Conservation (phyloP, 2,797 vertebrate species). For the Galagoides demidoff region DNA sequence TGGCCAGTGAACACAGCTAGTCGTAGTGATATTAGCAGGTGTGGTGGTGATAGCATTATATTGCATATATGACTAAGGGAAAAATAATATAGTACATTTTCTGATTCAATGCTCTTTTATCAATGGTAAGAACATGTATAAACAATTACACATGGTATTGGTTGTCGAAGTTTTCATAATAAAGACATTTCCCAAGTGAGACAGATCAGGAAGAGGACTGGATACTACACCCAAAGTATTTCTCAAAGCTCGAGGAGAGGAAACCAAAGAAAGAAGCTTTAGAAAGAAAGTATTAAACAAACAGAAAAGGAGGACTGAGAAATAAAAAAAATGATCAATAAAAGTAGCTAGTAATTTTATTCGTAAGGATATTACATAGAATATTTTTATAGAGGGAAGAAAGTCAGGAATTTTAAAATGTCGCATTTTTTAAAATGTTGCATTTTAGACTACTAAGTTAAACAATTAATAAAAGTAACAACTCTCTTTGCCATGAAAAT, state of each 20-base stretch:
- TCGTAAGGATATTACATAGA: neutral
- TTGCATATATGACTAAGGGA: neutral
- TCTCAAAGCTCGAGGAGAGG: neutral
- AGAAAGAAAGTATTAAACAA: neutral
- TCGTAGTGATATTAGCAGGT: neutral
- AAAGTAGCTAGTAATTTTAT: neutral
- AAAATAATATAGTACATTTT: neutral
- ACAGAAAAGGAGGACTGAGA: neutral
- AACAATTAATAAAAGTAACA: neutral
- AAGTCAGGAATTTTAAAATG: neutral
- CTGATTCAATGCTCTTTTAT: neutral
- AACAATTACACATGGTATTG: neutral
- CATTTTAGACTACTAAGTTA: neutral
- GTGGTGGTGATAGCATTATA: neutral
- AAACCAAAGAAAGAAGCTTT: neutral
- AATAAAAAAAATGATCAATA: neutral
- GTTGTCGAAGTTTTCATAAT: neutral
- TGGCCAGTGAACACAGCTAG: neutral
- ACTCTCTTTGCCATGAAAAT: neutral
- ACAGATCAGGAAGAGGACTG: neutral
- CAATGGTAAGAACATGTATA: neutral
- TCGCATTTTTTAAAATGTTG: neutral
- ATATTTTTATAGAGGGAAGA: neutral
- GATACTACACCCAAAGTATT: neutral
- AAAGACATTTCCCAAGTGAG: neutral